Evolutionary conservation across 2,888 invertebrate genomes (phyloP).

Genomic region (Nephrotoma flavescens): DNA sequence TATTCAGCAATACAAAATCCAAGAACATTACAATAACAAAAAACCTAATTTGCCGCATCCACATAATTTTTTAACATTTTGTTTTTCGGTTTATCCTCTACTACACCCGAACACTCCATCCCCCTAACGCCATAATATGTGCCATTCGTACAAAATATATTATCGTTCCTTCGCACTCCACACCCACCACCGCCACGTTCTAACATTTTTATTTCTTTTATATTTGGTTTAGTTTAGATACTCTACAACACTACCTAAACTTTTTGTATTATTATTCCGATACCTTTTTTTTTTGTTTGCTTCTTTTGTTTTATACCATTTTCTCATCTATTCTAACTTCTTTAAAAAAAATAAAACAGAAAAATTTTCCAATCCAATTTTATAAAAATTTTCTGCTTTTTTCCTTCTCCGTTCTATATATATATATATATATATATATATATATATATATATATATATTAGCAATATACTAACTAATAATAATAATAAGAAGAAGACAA

Average conservation of each 20-base stretch:
- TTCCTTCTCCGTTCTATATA: background rate
- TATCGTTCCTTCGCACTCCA: background rate
- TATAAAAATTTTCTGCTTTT: background rate
- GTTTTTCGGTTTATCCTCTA: background rate
- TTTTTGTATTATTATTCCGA: background rate
- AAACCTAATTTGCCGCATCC: conserved; percentile 1
- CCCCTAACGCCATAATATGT: background rate
- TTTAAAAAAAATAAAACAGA: background rate
- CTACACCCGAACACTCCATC: background rate
- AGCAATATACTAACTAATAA: background rate
- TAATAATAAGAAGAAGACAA: background rate
- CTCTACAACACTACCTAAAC: background rate
- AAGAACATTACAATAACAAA: background rate
- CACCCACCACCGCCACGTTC: background rate
- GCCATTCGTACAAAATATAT: background rate
- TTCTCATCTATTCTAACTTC: background rate
- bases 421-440: too few relatives aligned
- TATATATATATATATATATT: too few relatives aligned
- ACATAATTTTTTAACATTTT: background rate
- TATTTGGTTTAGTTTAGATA: background rate
- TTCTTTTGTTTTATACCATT: background rate
- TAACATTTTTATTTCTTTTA: background rate
- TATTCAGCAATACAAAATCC: background rate
- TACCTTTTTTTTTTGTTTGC: background rate
- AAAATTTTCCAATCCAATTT: background rate